Base-by-base conservation (phyloP, 2,888 invertebrate genomes). In the Criorhina ranunculi region DNA sequence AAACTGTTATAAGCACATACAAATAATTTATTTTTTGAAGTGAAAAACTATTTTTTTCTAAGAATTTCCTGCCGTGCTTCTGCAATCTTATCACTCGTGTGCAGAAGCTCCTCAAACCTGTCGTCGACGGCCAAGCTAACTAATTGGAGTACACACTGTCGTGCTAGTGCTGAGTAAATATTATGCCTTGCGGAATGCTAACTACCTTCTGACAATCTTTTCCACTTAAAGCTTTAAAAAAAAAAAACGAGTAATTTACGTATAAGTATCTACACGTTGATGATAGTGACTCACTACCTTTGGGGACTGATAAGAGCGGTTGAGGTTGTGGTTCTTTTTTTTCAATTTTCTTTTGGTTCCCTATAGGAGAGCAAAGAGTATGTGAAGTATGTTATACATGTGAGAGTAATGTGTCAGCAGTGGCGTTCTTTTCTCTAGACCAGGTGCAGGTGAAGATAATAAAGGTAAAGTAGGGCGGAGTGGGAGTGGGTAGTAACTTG, bases 21-120 rank as follows among this genome's bases (percentile, higher is more conserved):
- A 44, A 57, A 51, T 19, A 40, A 66, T 1, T 24, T 24, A 24
- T 24, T 24, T 24, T 46, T 70, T 44, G 9, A 4, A 53, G 29
- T 5, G 9, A 42, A 46, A 46, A 59, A 24, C 6, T 37, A 57
- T 59, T 29, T 57, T n/a, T 70, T 49, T 82, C n/a, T 35, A n/a
- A 35, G 55, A 55, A 70, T 46, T 59, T 60, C 5, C 60, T 17
- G 49, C 5, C n/a, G 12, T 17, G 40, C 44, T 44, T 8, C 66
- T 49, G 72, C 78, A 73, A 79, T 80, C 83, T 85, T 83, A 83
- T 83, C 83, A 60, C 15, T 60, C 59, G 37, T 24, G 53, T 76
- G 77, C 64, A 70, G 78, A 64, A 15, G 62, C 35, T 62, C n/a
- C 53, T 24, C 24, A 24, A 53, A 64, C 42, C 62, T 64, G 33